Percentiles rank a stretch among this genome's conserved stretches.
These are phyloP conservation scores for Cactoblastis cactorum DNA, from an alignment of 2,888 invertebrate genomes.

Conservation along the genomic window DNA sequence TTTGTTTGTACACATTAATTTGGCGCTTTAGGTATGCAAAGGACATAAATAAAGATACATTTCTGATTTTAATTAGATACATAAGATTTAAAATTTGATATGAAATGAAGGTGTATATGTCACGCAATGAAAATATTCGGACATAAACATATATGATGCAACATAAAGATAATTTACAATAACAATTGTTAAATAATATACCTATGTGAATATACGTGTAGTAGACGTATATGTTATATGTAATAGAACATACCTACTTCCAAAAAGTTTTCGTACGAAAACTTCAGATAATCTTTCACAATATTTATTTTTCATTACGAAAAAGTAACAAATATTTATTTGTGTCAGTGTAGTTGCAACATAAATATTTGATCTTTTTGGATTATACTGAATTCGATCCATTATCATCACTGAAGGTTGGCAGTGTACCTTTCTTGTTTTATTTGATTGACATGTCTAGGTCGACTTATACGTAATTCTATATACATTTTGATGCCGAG, in stretches of 20 bases:
- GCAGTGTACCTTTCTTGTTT: constrained; percentile 19
- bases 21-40: no score
- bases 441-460: constrained; percentile 50
- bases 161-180: neutral
- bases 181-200: no score
- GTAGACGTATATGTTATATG: no score
- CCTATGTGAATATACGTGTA: no score
- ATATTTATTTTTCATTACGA: no score
- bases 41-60: no score
- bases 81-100: neutral
- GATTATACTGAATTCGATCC: constrained; percentile 5
- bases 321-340: no score
- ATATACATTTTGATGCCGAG: constrained; percentile 32
- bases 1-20: no score
- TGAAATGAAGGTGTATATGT: constrained; percentile 1
- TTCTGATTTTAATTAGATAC: neutral
- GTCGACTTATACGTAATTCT: constrained; percentile 25
- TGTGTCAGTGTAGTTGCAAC: neutral
- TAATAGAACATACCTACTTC: no score
- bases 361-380: neutral
- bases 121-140: neutral
- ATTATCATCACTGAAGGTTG: neutral
- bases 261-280: no score
- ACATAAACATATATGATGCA: neutral
- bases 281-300: no score